Evolutionary conservation across 1,140 invertebrate species (phyloP).

Genomic region (Danaus melanippus): DNA sequence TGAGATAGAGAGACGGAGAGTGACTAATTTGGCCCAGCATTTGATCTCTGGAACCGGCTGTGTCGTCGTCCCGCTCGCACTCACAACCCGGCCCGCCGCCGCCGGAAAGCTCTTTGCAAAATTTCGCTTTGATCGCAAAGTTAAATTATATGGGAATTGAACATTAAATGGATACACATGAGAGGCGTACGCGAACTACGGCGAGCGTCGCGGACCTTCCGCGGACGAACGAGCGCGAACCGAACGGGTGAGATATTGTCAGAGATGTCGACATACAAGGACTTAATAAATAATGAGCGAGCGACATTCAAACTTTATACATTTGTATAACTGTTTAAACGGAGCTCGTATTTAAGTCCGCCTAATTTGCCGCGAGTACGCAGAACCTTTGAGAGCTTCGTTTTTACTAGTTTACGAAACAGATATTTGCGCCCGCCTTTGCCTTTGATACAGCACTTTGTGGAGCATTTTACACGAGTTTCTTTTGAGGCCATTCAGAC

Average conservation of each 20-base stretch:
- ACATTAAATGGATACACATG: constrained; percentile 71
- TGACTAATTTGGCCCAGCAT: constrained; percentile 72
- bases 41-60: constrained; percentile 63
- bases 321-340: constrained; percentile 34
- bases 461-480: constrained; percentile 71
- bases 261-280: constrained; percentile 55
- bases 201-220: constrained; percentile 24
- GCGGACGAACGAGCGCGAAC: constrained; percentile 32
- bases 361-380: constrained; percentile 69
- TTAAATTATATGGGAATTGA: constrained; percentile 73
- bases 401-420: constrained; percentile 72
- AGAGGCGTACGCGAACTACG: constrained; percentile 35
- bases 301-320: constrained; percentile 61
- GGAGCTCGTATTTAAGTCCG: constrained; percentile 66
- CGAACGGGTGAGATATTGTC: constrained; percentile 40
- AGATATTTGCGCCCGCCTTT: constrained; percentile 70
- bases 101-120: constrained; percentile 69
- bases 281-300: constrained; percentile 67
- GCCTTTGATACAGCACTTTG: constrained; percentile 70
- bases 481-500: constrained; percentile 72
- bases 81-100: constrained; percentile 50
- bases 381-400: constrained; percentile 66
- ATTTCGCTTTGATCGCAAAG: constrained; percentile 72
- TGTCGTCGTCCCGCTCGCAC: constrained; percentile 61
- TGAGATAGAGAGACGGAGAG: constrained; percentile 72